phyloP scores from a whole-genome alignment of 2,113 vertebrate genomes.

The Thymallus thymallus region DNA sequence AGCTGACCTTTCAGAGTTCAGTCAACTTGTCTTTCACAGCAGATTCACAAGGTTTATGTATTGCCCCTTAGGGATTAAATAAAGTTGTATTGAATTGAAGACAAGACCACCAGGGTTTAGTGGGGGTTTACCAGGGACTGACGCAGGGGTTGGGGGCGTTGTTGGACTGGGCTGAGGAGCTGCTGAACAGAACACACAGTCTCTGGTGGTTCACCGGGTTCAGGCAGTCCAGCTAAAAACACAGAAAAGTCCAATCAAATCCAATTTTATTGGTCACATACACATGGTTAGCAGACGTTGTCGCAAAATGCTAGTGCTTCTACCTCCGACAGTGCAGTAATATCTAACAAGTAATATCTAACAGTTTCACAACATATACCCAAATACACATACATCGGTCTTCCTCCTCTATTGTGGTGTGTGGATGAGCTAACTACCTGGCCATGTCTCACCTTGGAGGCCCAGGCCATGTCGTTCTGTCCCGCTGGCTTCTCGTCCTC shows the following conservation, averaged over 20 bases:
- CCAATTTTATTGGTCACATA: no score
- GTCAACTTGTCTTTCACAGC: background rate
- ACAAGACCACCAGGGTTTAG: no score
- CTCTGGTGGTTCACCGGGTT: conserved; percentile 91
- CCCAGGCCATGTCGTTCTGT: conserved; percentile 81
- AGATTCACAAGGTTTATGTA: no score
- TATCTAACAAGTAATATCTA: no score
- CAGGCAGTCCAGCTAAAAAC: conserved; percentile 89
- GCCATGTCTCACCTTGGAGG: conserved; percentile 79
- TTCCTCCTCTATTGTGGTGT: background rate
- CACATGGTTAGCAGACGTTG: no score
- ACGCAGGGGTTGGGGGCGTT: conserved; percentile 97
- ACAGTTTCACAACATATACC: no score
- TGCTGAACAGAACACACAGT: conserved; percentile 97
- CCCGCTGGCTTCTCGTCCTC: conserved; percentile 82
- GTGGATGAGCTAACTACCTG: background rate
- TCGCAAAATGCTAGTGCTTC: no score
- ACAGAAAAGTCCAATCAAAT: no score
- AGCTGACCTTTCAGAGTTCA: background rate
- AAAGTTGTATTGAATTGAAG: no score
- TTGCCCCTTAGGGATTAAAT: no score
- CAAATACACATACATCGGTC: no score
- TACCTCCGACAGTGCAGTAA: no score
- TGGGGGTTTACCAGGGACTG: conserved; percentile 89
- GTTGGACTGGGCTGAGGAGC: conserved; percentile 90